Percentiles rank a stretch among this genome's conserved stretches.
Conservation (phyloP, 1,140 invertebrate genomes). For the Camponotus floridanus region DNA sequence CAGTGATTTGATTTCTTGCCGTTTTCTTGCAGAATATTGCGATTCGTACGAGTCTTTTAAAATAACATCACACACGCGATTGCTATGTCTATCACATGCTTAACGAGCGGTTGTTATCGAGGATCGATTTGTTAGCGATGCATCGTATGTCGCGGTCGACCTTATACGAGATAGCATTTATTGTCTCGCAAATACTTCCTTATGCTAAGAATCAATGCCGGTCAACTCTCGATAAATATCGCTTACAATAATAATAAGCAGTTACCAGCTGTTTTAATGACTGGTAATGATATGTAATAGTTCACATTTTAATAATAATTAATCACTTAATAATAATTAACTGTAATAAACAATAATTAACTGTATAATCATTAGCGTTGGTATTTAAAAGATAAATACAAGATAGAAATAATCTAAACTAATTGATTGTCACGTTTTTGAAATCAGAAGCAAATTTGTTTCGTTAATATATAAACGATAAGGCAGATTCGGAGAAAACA, state of each 20-base stretch:
- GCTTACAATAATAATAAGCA: no score
- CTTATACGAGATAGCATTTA: slow-evolving; percentile 30
- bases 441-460: background rate
- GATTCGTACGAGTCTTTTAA: background rate
- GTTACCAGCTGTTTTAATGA: background rate
- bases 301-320: background rate
- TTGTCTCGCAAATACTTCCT: slow-evolving; percentile 18
- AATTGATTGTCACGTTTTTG: background rate
- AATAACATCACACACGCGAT: background rate
- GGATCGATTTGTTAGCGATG: slow-evolving; percentile 18
- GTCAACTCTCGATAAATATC: background rate
- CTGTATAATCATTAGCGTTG: background rate
- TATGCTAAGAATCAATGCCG: background rate
- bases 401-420: background rate
- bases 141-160: slow-evolving; percentile 7
- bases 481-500: background rate
- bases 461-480: background rate
- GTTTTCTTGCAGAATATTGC: background rate
- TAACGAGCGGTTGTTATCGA: slow-evolving; percentile 19
- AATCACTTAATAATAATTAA: background rate
- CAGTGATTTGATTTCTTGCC: slow-evolving; percentile 14
- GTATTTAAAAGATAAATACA: background rate
- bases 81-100: background rate
- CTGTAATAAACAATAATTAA: background rate
- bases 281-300: no score